Evolutionary conservation across 2,888 invertebrate species (phyloP).

Genomic region (Aspidiotus destructor): DNA sequence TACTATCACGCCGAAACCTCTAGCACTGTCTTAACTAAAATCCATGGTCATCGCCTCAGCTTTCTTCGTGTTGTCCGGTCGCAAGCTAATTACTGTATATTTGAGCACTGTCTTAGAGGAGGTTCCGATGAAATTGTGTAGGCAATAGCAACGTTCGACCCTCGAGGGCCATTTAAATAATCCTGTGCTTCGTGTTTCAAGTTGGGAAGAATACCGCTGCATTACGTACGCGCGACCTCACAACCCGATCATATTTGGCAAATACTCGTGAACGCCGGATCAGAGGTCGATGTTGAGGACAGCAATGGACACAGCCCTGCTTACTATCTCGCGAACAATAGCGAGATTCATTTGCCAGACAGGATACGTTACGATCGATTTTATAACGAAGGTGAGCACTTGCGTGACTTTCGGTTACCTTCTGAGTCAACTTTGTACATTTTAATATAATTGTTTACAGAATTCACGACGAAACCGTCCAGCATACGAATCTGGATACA

Average conservation of each 20-base stretch:
- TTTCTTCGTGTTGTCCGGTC: background rate
- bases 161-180: background rate
- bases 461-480: slow-evolving; percentile 62
- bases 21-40: background rate
- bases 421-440: no score
- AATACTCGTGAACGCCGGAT: slow-evolving; percentile 52
- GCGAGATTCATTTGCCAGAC: slow-evolving; percentile 48
- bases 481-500: slow-evolving; percentile 94
- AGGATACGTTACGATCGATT: background rate
- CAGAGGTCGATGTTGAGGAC: slow-evolving; percentile 53
- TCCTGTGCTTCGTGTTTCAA: slow-evolving; percentile 41
- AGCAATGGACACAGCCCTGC: slow-evolving; percentile 49
- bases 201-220: slow-evolving; percentile 59
- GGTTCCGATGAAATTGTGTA: no score
- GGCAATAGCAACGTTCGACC: background rate
- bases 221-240: slow-evolving; percentile 54
- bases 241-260: slow-evolving; percentile 53
- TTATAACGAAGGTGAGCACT: background rate
- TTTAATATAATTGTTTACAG: slow-evolving; percentile 8
- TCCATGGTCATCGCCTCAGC: background rate
- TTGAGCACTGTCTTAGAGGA: background rate
- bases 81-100: background rate
- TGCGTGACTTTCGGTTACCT: background rate
- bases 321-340: slow-evolving; percentile 49
- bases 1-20: background rate